A percentile compares a stretch with the other conserved stretches of the same genome.
phyloP scores from a whole-genome alignment of 2,797 vertebrate genomes.

The Phalloptychus januarius region DNA sequence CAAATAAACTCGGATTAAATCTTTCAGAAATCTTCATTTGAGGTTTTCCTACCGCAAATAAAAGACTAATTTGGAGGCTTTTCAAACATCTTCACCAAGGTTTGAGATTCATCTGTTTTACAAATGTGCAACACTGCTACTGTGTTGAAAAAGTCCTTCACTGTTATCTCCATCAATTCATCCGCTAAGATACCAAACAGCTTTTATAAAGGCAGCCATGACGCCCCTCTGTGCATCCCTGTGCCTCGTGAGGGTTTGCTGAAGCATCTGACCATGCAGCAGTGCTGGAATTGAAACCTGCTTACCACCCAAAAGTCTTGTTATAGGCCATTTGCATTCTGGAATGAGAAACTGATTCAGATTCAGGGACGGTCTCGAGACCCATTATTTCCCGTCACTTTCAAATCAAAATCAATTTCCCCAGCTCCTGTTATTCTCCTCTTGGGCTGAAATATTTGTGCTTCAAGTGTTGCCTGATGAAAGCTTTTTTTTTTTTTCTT shows the following conservation, averaged over 20 bases:
- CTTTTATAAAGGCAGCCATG: background rate
- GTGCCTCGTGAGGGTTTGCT: background rate
- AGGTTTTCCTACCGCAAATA: background rate
- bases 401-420: conserved; percentile 76
- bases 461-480: conserved; percentile 65
- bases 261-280: background rate
- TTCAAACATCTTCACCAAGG: background rate
- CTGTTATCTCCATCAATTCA: background rate
- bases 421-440: conserved; percentile 63
- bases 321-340: conserved; percentile 64
- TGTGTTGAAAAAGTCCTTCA: background rate
- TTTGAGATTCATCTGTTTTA: background rate
- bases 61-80: background rate
- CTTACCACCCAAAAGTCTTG: conserved; percentile 55
- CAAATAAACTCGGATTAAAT: background rate
- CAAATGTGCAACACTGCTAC: background rate
- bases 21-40: background rate
- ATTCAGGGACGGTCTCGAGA: conserved; percentile 65
- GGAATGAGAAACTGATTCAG: conserved; percentile 66
- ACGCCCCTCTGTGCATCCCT: background rate
- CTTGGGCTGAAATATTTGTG: conserved; percentile 63
- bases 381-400: conserved; percentile 71
- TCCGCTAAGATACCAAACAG: background rate
- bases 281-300: conserved; percentile 46
- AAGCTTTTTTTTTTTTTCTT: conserved; percentile 56